Evolutionary conservation across 2,888 invertebrate genomes (phyloP).

Genomic region (Eilema sororculum): DNA sequence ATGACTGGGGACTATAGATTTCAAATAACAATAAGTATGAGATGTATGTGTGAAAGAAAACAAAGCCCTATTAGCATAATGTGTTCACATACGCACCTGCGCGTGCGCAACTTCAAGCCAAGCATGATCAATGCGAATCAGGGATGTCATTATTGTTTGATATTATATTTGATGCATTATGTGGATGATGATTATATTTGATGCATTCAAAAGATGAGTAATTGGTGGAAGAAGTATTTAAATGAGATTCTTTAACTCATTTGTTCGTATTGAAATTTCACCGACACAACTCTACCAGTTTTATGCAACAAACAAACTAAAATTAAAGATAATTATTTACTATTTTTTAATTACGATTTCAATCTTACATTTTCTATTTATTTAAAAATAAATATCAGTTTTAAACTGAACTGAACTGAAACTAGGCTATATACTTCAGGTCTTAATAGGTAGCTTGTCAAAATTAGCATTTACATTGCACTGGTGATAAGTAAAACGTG

Average conservation of each 20-base stretch:
- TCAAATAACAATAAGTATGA: conserved; percentile 31
- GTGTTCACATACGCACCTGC: conserved; percentile 45
- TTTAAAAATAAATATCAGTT: not conserved
- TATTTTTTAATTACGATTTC: not conserved
- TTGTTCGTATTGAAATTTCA: not conserved
- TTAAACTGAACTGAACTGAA: not conserved
- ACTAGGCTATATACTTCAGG: too few species aligned
- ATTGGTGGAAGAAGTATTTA: not conserved
- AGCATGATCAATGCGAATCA: conserved; percentile 45
- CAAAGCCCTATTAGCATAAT: conserved; percentile 49
- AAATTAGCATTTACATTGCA: conserved; percentile 34
- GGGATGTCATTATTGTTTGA: conserved; percentile 33
- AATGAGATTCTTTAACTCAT: not conserved
- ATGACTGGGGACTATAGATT: conserved; percentile 12
- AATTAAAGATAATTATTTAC: too few species aligned
- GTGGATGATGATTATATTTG: too few species aligned
- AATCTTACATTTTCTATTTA: not conserved
- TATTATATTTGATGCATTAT: not conserved
- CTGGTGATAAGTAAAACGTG: conserved; percentile 30
- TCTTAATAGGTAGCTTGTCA: not conserved
- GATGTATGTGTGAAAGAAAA: conserved; percentile 42
- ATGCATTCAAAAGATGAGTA: too few species aligned
- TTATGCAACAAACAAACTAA: not conserved
- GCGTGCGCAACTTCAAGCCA: conserved; percentile 37
- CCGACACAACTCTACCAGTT: not conserved